Base-by-base conservation (phyloP, 2,888 invertebrate species). In the Acanthacorydalis orientalis region DNA sequence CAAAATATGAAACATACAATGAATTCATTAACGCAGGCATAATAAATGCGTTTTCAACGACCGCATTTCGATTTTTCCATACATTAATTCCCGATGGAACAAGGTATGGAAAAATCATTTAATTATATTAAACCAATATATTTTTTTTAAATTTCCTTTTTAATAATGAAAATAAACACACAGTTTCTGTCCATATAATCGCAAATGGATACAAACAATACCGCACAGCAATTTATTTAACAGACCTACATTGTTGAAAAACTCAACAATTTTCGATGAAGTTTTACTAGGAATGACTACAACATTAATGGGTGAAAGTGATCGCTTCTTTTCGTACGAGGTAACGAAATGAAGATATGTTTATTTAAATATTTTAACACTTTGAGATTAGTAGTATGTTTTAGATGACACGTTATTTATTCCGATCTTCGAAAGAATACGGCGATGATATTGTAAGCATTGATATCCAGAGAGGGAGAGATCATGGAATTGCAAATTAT, bases 131-230 rank as follows among this genome's bases (percentile, higher is more conserved):
- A 12, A 12, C 12, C n/a, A 37, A 37, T 12, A 12, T 12, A 12
- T 6, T 37, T 37, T 4, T 6, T 12, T 12, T 3, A 12, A 12
- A 12, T 37, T 23, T 23, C 14, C 10, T 4, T 37, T 7, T 2
- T 12, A 40, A 40, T 42, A 42, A 31, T 43, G 11, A 7, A 23
- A 23, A 31, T 9, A 10, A 23, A 23, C 1, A 23, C 31, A n/a
- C 7, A 43, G 43, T 43, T 43, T 43, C 11, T 43, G 43, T 43
- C 43, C 43, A 23, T 31, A 43, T 31, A 31, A 12, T 43, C 31
- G 12, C 4, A 23, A 37, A 37, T 37, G 8, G 8, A 31, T 23
- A 9, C 31, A 31, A 10, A 15, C 11, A 23, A 31, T 23, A 23
- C 16, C 16, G 31, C 10, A 23, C 12, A 43, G 43, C 10, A 31